Evolutionary conservation across 2,888 invertebrate species (phyloP), one percentile per base, ranked within the genome.

Genomic region (Tetragonisca angustula): DNA sequence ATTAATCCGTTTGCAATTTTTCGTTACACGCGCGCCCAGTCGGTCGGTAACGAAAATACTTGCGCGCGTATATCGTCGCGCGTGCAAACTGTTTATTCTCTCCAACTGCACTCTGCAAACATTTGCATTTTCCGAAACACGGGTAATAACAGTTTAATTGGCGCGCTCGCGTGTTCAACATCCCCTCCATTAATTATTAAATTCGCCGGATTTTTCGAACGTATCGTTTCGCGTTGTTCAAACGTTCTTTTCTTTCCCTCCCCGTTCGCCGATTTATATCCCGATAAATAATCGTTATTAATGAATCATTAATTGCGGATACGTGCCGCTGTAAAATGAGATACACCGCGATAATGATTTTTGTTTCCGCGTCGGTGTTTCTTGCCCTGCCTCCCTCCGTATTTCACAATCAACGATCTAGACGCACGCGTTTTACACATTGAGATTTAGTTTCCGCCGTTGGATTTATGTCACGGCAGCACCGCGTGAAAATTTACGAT

Each of bases 361-460:
- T 32, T n/a, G 11, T 32, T 21, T 19, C 56, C 56, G 36, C 36
- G 13, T 71, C 36, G 2, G 13, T 59, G 6, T 43, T 59, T 59
- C 24, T 71, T 24, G 27, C 27, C 43, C 56, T 43, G 36, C n/a
- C 56, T 62, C 36, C 24, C 52, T 5, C 64, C 70, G 36, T 61
- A 70, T 70, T 62, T 70, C 70, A 69, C 70, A 76, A 62, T 70
- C 76, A 61, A 52, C 74, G 52, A 74, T 74, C 74, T 74, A 74
- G 65, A 36, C 61, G 79, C 69, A n/a, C n/a, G 54, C 9, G 43
- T 76, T 64, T 65, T 50, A 43, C 36, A 61, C 59, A 81, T 81
- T 72, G 77, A 77, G 77, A 77, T 77, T 81, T 71, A 81, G 50
- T 76, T 71, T 76, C 76, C 71, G 21, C 72, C 27, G 59, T 62